These are phyloP conservation scores for Macrosoma leucophasiata DNA, from an alignment of 2,888 invertebrate genomes.

Conservation along the genomic window DNA sequence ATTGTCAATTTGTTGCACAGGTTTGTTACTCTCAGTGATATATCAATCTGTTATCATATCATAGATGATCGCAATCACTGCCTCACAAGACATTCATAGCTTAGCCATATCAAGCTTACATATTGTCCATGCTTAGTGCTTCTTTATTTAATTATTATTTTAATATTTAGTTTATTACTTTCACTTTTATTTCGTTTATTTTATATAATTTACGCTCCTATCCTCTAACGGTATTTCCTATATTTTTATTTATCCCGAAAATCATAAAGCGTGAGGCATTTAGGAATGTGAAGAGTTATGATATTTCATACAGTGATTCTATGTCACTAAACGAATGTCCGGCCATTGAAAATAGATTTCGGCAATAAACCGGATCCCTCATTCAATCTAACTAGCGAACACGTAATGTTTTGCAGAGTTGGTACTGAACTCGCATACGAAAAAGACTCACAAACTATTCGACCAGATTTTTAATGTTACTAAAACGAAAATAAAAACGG, in stretches of 20 bases:
- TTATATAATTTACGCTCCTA: slow-evolving; percentile 44
- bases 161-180: slow-evolving; percentile 51
- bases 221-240: slow-evolving; percentile 46
- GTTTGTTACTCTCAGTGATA: slow-evolving; percentile 29
- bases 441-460: slow-evolving; percentile 24
- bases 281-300: slow-evolving; percentile 15
- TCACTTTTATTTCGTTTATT: slow-evolving; percentile 49
- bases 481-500: slow-evolving; percentile 34
- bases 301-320: slow-evolving; percentile 19
- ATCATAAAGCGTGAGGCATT: slow-evolving; percentile 36
- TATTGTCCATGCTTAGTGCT: slow-evolving; percentile 68
- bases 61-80: slow-evolving; percentile 70
- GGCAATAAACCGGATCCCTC: slow-evolving; percentile 20
- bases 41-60: slow-evolving; percentile 36
- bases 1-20: slow-evolving; percentile 31
- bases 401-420: slow-evolving; percentile 32
- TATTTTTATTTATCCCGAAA: slow-evolving; percentile 32
- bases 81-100: slow-evolving; percentile 75
- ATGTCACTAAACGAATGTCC: slow-evolving; percentile 24
- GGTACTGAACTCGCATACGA: slow-evolving; percentile 29
- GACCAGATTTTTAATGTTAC: slow-evolving; percentile 31
- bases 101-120: slow-evolving; percentile 65
- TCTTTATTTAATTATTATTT: slow-evolving; percentile 67
- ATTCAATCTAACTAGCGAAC: slow-evolving; percentile 20
- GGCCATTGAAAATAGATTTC: slow-evolving; percentile 34